A percentile compares a stretch with the other conserved stretches of the same genome.
Conservation (phyloP, 2,113 vertebrate genomes). For the Engystomops pustulosus region DNA sequence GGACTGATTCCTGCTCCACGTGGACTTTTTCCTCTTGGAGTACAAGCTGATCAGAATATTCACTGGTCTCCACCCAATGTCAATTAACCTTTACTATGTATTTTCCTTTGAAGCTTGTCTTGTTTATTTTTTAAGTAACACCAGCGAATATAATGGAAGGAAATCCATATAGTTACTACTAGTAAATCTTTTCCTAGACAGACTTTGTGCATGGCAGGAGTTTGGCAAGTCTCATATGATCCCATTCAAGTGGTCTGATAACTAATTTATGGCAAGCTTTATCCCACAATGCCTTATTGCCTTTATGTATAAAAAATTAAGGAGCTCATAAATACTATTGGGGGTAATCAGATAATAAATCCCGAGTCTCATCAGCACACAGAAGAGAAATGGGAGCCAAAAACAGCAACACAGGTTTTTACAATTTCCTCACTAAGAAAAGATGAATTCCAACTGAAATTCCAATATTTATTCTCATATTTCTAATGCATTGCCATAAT, state of each 20-base stretch:
- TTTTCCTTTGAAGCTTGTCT: conserved; percentile 81
- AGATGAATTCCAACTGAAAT: neutral
- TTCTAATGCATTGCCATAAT: neutral
- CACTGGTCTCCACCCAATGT: conserved; percentile 78
- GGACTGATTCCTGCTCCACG: conserved; percentile 64
- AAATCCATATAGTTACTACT: conserved; percentile 76
- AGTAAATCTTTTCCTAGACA: conserved; percentile 55
- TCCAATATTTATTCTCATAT: conserved; percentile 5
- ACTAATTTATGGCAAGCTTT: conserved; percentile 52
- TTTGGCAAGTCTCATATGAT: conserved; percentile 50
- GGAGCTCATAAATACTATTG: conserved; percentile 49
- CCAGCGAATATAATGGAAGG: conserved; percentile 77
- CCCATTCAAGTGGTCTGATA: conserved; percentile 31
- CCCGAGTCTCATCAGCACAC: conserved; percentile 31
- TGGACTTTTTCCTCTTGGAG: conserved; percentile 76
- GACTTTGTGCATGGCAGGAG: conserved; percentile 53
- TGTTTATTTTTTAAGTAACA: conserved; percentile 81
- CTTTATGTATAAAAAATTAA: conserved; percentile 50
- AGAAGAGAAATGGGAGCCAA: conserved; percentile 33
- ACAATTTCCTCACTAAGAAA: conserved; percentile 1
- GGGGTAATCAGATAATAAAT: conserved; percentile 52
- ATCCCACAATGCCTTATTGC: conserved; percentile 51
- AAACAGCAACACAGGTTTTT: conserved; percentile 34
- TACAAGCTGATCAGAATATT: conserved; percentile 74
- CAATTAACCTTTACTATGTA: conserved; percentile 86